Evolutionary conservation across 2,888 invertebrate genomes (phyloP), one percentile per base, ranked within the genome.

Genomic region (Clunio marinus): DNA sequence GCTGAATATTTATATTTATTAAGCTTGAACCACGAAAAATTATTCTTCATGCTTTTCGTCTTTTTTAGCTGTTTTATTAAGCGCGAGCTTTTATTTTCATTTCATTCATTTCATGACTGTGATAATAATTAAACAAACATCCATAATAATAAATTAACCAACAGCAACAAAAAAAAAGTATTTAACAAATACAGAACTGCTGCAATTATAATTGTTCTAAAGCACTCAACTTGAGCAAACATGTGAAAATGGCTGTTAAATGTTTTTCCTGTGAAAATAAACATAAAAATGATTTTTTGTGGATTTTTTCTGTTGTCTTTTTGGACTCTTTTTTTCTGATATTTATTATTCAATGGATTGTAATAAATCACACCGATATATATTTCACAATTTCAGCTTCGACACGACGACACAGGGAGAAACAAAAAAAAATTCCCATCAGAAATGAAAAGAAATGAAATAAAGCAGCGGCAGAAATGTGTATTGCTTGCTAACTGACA

Each of bases 81-180:
- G 51, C 51, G 51, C 51, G 51, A 51, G 51, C 57, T 57, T 57
- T 41, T n/a, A 7, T 32, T 32, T 32, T 32, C 10, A 7, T 4
- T 57, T 27, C 1, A 57, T 27, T 57, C 27, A n/a, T 27, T 57
- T 51, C 22, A 8, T 2, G 55, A 3, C 22, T 8, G 27, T 35
- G 37, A 60, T 35, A 60, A 60, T 60, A 20, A 60, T 60, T 60
- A 35, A 32, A 35, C n/a, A 60, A 60, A 60, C 60, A 32, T 60
- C 25, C 60, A 37, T 57, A 57, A 22, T 57, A 20, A 57, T 60
- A 60, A 60, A 60, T 60, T 35, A 60, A 32, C 2, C 35, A 51
- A 13, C 51, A n/a, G n/a, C 5, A 27, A 27, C 45, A 13, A 45
- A 45, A 13, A 45, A 25, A 57, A 57, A n/a, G 20, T 60, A 35